Base-by-base conservation (phyloP, 2,113 vertebrate species). In the Nothobranchius kuhntae region DNA sequence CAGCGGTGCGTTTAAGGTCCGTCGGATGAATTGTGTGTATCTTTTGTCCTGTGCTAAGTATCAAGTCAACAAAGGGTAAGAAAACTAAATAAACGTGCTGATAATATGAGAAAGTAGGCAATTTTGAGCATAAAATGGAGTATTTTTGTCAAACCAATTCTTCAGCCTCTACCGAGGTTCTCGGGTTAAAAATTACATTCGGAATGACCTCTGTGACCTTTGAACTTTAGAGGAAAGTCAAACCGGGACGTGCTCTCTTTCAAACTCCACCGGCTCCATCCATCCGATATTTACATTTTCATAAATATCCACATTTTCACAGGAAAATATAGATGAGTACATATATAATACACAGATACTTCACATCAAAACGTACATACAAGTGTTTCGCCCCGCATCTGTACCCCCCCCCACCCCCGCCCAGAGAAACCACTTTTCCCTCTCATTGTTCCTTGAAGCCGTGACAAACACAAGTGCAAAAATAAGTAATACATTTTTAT, bases 271-370 rank as follows among this genome's bases (percentile, higher is more conserved):
- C 55, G 78, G 73, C 79, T 83, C 75, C 69, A 58, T 71, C 42
- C 0, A 81, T 65, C 64, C 77, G 78, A 74, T 89, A 91, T 92
- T 89, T 92, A 93, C 90, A 91, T 75, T 84, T 78, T 80, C 71
- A 88, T 87, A 91, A 89, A 89, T 91, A 90, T 89, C 80, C 83
- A 89, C 75, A 90, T 87, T 90, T 86, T 85, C 84, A 89, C 87
- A 65, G 89, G 75, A 92, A 91, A 92, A 92, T 91, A 92, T 90
- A 89, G 76, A 84, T 85, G 85, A 86, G 79, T 83, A 91, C 86
- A 77, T 88, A 86, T 90, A 89, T 89, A 85, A 77, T 87, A 86
- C 87, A 92, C 86, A 62, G 78, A 91, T 69, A 91, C 82, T 74
- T 83, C 85, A 92, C 91, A 89, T 77, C 87, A 79, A 87, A 90